Base-by-base conservation (phyloP, 2,888 invertebrate species). In the Serrognathus titanus region DNA sequence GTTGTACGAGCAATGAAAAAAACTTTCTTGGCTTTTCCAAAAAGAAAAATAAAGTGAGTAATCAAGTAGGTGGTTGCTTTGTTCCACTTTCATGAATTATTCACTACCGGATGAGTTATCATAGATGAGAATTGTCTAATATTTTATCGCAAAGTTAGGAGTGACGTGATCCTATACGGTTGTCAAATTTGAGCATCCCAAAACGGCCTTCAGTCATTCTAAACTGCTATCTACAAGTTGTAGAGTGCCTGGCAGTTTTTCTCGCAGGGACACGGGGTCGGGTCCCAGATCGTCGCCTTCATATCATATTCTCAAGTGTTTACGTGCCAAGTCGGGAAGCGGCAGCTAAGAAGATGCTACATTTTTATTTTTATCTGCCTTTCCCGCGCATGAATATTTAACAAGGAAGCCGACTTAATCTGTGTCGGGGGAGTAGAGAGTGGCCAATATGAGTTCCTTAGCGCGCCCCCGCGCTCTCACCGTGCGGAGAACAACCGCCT, bases 351-450 rank as follows among this genome's bases (percentile, higher is more conserved):
- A 69, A 71, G 74, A 69, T 71, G 71, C 70, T 73, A 71, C 73
- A 68, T 76, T 77, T 77, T 80, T 80, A 80, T 81, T 81, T 81
- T 81, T 80, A 80, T 81, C 80, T 78, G 78, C 77, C 78, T 77
- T 78, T 79, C 79, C 77, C 61, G 71, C 76, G 75, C 79, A 82
- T 81, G 81, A 82, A 82, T 82, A 82, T 81, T 82, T 81, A 81
- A 81, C 79, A 77, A 72, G 72, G 75, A 74, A 77, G 78, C 77
- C 74, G 76, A 77, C 81, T 81, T 82, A 82, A 82, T 82, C 82
- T 81, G 80, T 80, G 81, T 78, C 80, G 81, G 81, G 81, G 66
- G 69, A 63, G 69, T 70, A 73, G 43, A 40, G 48, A 75, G 73
- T 76, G 71, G 76, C 77, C 76, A 75, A 77, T 76, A 76, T 77